phyloP scores from a whole-genome alignment of 2,113 vertebrate genomes.

The Perca schrenkii region DNA sequence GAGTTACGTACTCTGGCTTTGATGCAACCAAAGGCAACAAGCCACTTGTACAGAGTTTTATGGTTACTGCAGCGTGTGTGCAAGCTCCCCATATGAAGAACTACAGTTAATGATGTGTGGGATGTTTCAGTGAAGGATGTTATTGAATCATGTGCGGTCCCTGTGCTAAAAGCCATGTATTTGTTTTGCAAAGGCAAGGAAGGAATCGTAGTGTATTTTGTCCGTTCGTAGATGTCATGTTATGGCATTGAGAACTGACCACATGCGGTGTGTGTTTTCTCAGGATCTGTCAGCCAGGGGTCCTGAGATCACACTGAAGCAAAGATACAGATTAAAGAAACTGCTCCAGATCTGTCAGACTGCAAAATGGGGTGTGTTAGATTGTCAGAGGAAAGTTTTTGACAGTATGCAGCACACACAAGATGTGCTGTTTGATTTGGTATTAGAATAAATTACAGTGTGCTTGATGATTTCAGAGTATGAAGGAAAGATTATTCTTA shows the following conservation, averaged over 20 bases:
- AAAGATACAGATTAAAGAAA: slow-evolving; percentile 52
- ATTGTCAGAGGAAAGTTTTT: slow-evolving; percentile 34
- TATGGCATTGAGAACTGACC: slow-evolving; percentile 15
- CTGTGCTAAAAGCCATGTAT: neutral
- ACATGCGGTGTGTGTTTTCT: slow-evolving; percentile 26
- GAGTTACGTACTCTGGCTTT: neutral
- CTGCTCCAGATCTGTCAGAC: slow-evolving; percentile 74
- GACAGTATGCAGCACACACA: slow-evolving; percentile 19
- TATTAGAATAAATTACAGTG: neutral
- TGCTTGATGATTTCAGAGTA: neutral
- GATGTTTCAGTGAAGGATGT: neutral
- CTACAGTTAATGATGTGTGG: neutral
- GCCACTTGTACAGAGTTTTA: neutral
- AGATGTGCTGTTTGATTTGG: neutral
- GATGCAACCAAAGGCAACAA: slow-evolving; percentile 9
- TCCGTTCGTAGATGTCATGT: neutral
- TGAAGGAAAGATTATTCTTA: neutral
- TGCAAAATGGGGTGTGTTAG: neutral
- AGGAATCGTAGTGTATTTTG: neutral
- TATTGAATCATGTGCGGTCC: neutral
- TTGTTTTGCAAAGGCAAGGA: neutral
- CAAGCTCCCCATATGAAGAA: neutral
- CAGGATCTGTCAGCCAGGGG: slow-evolving; percentile 27
- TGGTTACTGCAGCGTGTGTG: neutral
- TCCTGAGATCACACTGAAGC: slow-evolving; percentile 42